A percentile compares a stretch with the other conserved stretches of the same genome.
Evolutionary conservation across 2,113 vertebrate genomes (phyloP).

Genomic region (Spermophilus dauricus): DNA sequence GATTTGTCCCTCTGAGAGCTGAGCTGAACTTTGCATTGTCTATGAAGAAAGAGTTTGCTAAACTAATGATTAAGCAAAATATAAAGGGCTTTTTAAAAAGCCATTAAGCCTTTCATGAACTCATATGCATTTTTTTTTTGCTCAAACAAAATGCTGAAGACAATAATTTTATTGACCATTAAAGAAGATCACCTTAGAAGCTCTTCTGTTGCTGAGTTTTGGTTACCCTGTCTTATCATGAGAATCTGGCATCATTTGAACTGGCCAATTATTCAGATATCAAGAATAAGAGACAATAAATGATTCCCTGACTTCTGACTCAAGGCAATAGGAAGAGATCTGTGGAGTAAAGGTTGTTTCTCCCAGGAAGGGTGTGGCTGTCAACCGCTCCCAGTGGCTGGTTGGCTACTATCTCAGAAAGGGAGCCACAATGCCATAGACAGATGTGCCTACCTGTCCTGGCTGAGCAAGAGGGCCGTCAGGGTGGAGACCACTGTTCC

Average conservation of each 20-base stretch:
- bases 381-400: no score
- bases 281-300: not conserved
- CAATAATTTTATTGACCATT: not conserved
- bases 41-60: not conserved
- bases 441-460: constrained; percentile 91
- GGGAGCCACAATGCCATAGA: not conserved
- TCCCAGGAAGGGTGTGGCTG: not conserved
- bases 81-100: not conserved
- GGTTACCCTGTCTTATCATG: no score
- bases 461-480: constrained; percentile 93
- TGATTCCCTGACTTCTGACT: constrained; percentile 23
- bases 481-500: constrained; percentile 93
- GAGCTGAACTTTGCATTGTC: not conserved
- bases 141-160: not conserved
- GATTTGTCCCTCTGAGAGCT: not conserved
- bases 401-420: not conserved
- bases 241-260: not conserved
- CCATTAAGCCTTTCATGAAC: not conserved
- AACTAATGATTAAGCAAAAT: not conserved
- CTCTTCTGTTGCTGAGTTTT: not conserved
- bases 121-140: constrained; percentile 1
- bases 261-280: not conserved
- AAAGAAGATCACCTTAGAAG: not conserved
- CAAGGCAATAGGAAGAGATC: constrained; percentile 51
- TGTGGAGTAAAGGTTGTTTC: constrained; percentile 63